Evolutionary conservation across 2,797 vertebrate species (phyloP).

Genomic region (Malurus leucopterus): DNA sequence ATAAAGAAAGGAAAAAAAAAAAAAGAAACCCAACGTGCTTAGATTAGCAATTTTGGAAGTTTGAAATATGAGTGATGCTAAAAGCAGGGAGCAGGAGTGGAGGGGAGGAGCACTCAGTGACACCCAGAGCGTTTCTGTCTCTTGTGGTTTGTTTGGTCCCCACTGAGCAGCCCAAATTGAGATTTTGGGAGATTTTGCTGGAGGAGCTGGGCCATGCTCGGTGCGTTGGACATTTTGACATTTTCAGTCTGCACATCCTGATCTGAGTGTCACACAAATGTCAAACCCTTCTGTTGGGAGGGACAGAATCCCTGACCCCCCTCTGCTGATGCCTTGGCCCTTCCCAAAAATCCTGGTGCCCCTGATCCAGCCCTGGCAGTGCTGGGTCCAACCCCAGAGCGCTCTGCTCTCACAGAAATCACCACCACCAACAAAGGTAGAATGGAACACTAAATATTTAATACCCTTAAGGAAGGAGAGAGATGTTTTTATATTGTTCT

Average conservation of each 20-base stretch:
- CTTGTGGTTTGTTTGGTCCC: background rate
- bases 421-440: conserved; percentile 17
- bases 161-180: background rate
- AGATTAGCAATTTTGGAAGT: background rate
- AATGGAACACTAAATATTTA: conserved; percentile 48
- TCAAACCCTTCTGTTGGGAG: background rate
- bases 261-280: background rate
- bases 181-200: accelerated
- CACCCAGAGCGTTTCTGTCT: background rate
- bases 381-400: background rate
- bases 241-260: background rate
- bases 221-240: background rate
- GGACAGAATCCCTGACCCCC: background rate
- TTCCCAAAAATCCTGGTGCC: background rate
- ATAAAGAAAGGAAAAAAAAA: background rate
- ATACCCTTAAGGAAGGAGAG: conserved; percentile 36
- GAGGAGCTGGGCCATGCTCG: background rate
- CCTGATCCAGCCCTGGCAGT: background rate
- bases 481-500: conserved; percentile 64
- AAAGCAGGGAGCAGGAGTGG: conserved; percentile 34
- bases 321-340: background rate
- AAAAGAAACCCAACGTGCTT: background rate
- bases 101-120: background rate
- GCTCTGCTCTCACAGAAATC: conserved; percentile 37
- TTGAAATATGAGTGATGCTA: background rate